phyloP scores from a whole-genome alignment of 1,140 invertebrate genomes.

The Aphelenchoides fujianensis region DNA sequence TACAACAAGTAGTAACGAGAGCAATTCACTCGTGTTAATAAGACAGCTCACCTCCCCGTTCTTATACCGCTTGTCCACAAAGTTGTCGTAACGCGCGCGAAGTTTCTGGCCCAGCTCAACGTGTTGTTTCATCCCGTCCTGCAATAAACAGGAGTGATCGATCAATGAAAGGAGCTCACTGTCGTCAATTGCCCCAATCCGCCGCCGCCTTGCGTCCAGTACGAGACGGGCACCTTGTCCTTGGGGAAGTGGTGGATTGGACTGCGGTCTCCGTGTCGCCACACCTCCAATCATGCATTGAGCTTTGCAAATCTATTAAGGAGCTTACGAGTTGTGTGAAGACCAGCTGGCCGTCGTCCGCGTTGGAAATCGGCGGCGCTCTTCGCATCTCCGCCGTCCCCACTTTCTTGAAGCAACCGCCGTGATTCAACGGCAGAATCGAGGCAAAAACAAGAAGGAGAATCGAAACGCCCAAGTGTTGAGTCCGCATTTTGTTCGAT shows the following conservation, averaged over 20 bases:
- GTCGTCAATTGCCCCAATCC: constrained; percentile 30
- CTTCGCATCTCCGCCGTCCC: too few relatives aligned
- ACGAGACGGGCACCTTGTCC: not conserved
- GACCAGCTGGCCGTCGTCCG: too few relatives aligned
- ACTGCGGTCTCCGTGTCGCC: constrained; percentile 22
- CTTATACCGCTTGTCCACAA: constrained; percentile 24
- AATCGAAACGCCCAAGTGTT: too few relatives aligned
- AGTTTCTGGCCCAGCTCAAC: constrained; percentile 34
- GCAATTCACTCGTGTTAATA: not conserved
- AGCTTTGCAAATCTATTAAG: too few relatives aligned
- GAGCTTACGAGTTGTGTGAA: too few relatives aligned
- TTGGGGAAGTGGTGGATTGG: constrained; percentile 9
- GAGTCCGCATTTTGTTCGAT: too few relatives aligned
- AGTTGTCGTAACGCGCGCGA: constrained; percentile 25
- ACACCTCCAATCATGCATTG: too few relatives aligned
- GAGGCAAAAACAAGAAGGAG: too few relatives aligned
- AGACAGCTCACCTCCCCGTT: constrained; percentile 19
- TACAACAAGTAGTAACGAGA: too few relatives aligned
- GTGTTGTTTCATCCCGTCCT: constrained; percentile 43
- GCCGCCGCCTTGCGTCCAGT: constrained; percentile 15
- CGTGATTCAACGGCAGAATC: too few relatives aligned
- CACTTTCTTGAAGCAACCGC: too few relatives aligned
- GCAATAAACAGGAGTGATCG: not conserved
- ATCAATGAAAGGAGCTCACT: constrained; percentile 7
- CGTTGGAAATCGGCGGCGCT: too few relatives aligned